Conservation (phyloP, 2,888 invertebrate species). For the Encarsia formosa region DNA sequence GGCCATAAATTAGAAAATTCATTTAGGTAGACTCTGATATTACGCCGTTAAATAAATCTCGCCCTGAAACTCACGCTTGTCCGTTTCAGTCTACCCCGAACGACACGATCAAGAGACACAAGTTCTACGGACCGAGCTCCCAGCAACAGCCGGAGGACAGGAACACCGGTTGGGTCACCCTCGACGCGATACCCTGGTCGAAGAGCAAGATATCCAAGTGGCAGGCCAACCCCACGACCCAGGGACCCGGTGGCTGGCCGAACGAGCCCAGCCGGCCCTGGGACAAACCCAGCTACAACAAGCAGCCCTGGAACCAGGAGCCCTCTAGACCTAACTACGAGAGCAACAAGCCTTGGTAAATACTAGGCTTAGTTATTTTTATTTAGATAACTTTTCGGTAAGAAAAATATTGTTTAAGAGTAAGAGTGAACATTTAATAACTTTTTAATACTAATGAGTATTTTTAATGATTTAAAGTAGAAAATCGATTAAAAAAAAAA, state of each 20-base stretch:
- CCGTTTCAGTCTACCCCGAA: slow-evolving; percentile 31
- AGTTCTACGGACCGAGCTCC: slow-evolving; percentile 54
- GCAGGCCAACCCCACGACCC: slow-evolving; percentile 59
- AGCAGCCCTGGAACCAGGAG: slow-evolving; percentile 44
- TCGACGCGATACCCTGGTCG: slow-evolving; percentile 77
- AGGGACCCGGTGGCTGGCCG: slow-evolving; percentile 47
- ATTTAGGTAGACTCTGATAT: no score
- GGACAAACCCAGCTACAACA: slow-evolving; percentile 41
- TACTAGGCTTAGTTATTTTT: no score
- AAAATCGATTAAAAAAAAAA: no score
- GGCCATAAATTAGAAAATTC: no score
- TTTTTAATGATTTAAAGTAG: no score
- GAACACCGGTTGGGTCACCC: slow-evolving; percentile 72
- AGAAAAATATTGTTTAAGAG: no score
- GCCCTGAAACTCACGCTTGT: no score
- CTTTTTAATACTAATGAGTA: no score
- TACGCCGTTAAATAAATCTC: no score
- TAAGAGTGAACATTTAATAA: no score
- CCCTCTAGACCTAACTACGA: slow-evolving; percentile 39
- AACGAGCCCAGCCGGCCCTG: slow-evolving; percentile 46
- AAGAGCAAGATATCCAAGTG: slow-evolving; percentile 76
- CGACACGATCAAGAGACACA: slow-evolving; percentile 45
- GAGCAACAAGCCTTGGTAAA: slow-evolving; percentile 42
- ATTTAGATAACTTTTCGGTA: no score
- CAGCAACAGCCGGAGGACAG: slow-evolving; percentile 57